phyloP scores from a whole-genome alignment of 1,140 invertebrate genomes.

The Temnothorax longispinosus region DNA sequence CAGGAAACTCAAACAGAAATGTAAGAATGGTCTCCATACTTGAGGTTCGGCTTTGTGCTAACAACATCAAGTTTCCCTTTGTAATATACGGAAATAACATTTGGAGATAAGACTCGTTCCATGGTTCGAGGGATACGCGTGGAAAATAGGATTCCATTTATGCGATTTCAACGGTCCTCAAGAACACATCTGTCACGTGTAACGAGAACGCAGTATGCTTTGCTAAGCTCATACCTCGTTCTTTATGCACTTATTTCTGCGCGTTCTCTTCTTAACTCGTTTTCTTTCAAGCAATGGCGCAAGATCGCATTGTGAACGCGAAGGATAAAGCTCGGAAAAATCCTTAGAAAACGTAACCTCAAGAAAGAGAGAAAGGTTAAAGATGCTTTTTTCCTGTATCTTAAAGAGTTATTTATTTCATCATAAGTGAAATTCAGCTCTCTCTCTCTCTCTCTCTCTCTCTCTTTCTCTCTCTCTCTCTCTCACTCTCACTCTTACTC shows the following conservation, averaged over 20 bases:
- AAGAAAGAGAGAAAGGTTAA: neutral
- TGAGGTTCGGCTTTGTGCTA: constrained; percentile 25
- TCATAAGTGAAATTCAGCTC: neutral
- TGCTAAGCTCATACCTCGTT: constrained; percentile 42
- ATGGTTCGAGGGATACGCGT: constrained; percentile 9
- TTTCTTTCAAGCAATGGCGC: constrained; percentile 14
- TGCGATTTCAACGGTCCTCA: constrained; percentile 44
- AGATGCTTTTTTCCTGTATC: neutral
- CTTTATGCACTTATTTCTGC: constrained; percentile 39
- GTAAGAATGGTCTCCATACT: constrained; percentile 19
- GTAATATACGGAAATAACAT: constrained; percentile 46
- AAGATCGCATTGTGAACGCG: constrained; percentile 16
- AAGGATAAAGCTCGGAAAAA: constrained; percentile 27
- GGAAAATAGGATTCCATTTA: constrained; percentile 50
- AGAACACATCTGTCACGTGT: constrained; percentile 48
- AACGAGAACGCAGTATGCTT: constrained; percentile 25
- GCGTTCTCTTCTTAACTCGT: neutral
- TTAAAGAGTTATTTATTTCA: constrained; percentile 29
- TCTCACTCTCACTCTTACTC: neutral
- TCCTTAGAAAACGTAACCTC: constrained; percentile 14
- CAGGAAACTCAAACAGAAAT: constrained; percentile 29
- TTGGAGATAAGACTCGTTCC: constrained; percentile 54
- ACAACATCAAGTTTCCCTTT: constrained; percentile 7
- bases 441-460: neutral
- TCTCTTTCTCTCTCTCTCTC: neutral